Base-by-base conservation (phyloP, 2,113 vertebrate species). In the Tautogolabrus adspersus region DNA sequence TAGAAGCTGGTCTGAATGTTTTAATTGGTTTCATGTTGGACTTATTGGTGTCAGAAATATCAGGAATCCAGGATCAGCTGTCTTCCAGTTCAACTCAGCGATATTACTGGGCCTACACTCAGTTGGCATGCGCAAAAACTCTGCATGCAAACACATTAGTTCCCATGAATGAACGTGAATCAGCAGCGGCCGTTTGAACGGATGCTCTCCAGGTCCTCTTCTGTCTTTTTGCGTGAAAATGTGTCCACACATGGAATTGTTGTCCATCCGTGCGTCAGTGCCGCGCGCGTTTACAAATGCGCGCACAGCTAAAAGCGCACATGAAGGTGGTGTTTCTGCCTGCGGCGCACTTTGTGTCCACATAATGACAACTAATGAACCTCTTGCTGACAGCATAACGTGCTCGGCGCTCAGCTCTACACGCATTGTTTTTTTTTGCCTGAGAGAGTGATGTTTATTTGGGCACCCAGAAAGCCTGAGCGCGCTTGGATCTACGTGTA, bases 311-410 rank as follows among this genome's bases (percentile, higher is more conserved):
- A 60, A 73, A 60, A 15, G 40, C 57, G 7, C 49, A 51, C 22
- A 51, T 16, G 34, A n/a, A 58, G 60, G 62, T 59, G 72, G 4
- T 8, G 77, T 52, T 60, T 72, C 3, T 49, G 79, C 84, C 75
- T 10, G 75, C 65, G 52, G 80, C 52, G 42, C 74, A 66, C 42
- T 65, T 34, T 69, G 65, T 72, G 79, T 79, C 78, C 59, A 11
- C 21, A 64, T 81, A 73, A 84, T 67, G 59, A 76, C 75, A 59
- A 37, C 66, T 71, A 83, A 81, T 26, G 61, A 73, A 8, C 11
- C 66, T 26, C 63, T 30, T 10, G 60, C 59, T 80, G 84, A 68
- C 74, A 23, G 54, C 56, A 38, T 61, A 64, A 23, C 21, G 66
- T 49, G 34, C 26, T 6, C n/a, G 6, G 51, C 18, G 34, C 26